Percentiles rank a stretch among this genome's conserved stretches.
These are phyloP conservation scores for Clistopyga incitator DNA, from an alignment of 2,888 invertebrate species.

Conservation along the genomic window DNA sequence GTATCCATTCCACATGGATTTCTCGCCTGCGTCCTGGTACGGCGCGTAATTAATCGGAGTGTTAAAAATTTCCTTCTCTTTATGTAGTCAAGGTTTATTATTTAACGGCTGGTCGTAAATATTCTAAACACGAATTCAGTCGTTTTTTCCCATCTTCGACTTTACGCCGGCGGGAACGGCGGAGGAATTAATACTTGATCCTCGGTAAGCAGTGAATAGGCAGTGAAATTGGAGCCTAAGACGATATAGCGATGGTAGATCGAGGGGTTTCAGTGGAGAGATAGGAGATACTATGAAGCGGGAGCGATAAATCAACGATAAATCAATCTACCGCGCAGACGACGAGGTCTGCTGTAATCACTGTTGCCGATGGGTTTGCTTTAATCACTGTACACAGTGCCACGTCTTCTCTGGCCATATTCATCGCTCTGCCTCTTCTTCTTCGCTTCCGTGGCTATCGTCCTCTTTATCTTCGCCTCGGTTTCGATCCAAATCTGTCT, in stretches of 20 bases:
- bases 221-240: background rate
- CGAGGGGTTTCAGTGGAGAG: constrained; percentile 57
- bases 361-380: constrained; percentile 77
- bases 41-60: constrained; percentile 25
- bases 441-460: constrained; percentile 15
- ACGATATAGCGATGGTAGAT: constrained; percentile 20
- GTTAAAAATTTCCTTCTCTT: constrained; percentile 17
- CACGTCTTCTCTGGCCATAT: constrained; percentile 49
- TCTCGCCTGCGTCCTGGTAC: constrained; percentile 14
- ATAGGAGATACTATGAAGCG: constrained; percentile 66
- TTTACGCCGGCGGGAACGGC: constrained; percentile 4
- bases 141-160: constrained; percentile 9
- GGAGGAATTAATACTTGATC: constrained; percentile 60
- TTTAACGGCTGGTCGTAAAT: constrained; percentile 64
- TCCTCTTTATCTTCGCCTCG: constrained; percentile 51
- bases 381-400: constrained; percentile 76
- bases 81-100: constrained; percentile 46
- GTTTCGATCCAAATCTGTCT: constrained; percentile 45
- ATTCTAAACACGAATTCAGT: constrained; percentile 43
- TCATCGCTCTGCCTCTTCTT: constrained; percentile 49
- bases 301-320: constrained; percentile 79
- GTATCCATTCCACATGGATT: background rate
- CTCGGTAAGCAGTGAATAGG: constrained; percentile 7
- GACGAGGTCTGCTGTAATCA: constrained; percentile 76
- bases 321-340: constrained; percentile 76